A percentile compares a stretch with the other conserved stretches of the same genome.
Evolutionary conservation across 2,888 invertebrate genomes (phyloP).

Genomic region (Shargacucullia verbasci): DNA sequence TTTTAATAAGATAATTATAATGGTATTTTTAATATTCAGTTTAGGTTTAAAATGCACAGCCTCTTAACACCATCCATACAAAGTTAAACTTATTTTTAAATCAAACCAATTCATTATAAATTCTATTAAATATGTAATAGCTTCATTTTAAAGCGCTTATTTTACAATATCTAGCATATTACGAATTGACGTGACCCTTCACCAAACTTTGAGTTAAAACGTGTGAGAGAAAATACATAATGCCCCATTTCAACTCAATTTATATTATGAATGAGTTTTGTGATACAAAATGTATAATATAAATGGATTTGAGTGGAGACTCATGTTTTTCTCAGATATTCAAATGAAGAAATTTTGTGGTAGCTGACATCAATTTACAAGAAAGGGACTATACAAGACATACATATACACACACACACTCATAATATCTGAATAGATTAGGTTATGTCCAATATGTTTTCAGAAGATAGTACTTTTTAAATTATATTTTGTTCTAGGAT

Average conservation of each 20-base stretch:
- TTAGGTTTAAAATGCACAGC: no score
- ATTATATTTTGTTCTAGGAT: no score
- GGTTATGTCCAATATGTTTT: background rate
- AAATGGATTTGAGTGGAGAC: conserved; percentile 40
- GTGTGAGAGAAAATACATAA: conserved; percentile 43
- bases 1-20: no score
- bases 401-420: background rate
- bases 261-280: conserved; percentile 41
- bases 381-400: conserved; percentile 12
- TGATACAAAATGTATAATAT: conserved; percentile 47
- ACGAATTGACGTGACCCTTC: conserved; percentile 29
- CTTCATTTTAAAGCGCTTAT: conserved; percentile 27
- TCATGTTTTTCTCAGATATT: conserved; percentile 46
- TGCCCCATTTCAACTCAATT: conserved; percentile 43
- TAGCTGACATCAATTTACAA: conserved; percentile 28
- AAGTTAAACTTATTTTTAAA: background rate
- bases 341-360: conserved; percentile 38
- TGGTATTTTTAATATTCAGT: no score
- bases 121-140: conserved; percentile 23
- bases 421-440: conserved; percentile 1
- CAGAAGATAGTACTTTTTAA: no score
- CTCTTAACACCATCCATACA: no score
- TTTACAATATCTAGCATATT: conserved; percentile 19
- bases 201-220: conserved; percentile 23
- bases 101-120: conserved; percentile 12